Conservation (phyloP, 2,797 vertebrate species). For the Astyanax mexicanus region DNA sequence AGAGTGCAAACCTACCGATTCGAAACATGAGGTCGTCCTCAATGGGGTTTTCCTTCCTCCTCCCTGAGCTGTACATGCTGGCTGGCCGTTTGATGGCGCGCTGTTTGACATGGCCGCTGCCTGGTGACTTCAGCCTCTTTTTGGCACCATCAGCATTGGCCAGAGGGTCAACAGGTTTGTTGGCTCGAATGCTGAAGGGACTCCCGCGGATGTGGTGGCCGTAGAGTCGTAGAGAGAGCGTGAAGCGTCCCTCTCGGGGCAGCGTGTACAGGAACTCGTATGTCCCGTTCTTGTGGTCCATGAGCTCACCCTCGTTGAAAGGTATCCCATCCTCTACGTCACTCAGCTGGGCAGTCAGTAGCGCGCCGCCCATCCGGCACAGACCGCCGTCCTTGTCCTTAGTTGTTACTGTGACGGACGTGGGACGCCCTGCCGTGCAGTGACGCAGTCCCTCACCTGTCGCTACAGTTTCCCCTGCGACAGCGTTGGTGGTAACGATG, state of each 20-base stretch:
- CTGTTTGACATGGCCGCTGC: slow-evolving; percentile 91
- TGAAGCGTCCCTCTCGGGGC: slow-evolving; percentile 90
- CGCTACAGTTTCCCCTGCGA: slow-evolving; percentile 93
- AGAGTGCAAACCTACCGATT: slow-evolving; percentile 79
- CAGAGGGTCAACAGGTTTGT: slow-evolving; percentile 87
- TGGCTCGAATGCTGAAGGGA: slow-evolving; percentile 92
- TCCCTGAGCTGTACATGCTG: slow-evolving; percentile 96
- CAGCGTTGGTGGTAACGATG: slow-evolving; percentile 92
- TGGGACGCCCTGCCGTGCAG: slow-evolving; percentile 89
- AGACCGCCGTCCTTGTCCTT: slow-evolving; percentile 96
- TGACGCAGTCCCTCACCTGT: slow-evolving; percentile 92
- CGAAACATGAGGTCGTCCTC: slow-evolving; percentile 96
- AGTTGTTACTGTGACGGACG: slow-evolving; percentile 91
- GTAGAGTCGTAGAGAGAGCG: slow-evolving; percentile 89
- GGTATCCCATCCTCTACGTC: slow-evolving; percentile 80
- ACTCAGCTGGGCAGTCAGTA: slow-evolving; percentile 88
- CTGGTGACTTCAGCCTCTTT: slow-evolving; percentile 91
- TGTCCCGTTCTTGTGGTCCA: slow-evolving; percentile 97
- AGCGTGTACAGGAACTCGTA: slow-evolving; percentile 92
- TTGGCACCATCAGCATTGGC: slow-evolving; percentile 86
- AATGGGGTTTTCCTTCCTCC: slow-evolving; percentile 95
- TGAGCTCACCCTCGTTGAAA: slow-evolving; percentile 84
- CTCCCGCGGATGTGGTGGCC: slow-evolving; percentile 96
- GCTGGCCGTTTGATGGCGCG: slow-evolving; percentile 93
- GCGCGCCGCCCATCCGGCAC: slow-evolving; percentile 93